Evolutionary conservation across 2,797 vertebrate species (phyloP), one percentile per base, ranked within the genome.

Genomic region (Anabas testudineus): DNA sequence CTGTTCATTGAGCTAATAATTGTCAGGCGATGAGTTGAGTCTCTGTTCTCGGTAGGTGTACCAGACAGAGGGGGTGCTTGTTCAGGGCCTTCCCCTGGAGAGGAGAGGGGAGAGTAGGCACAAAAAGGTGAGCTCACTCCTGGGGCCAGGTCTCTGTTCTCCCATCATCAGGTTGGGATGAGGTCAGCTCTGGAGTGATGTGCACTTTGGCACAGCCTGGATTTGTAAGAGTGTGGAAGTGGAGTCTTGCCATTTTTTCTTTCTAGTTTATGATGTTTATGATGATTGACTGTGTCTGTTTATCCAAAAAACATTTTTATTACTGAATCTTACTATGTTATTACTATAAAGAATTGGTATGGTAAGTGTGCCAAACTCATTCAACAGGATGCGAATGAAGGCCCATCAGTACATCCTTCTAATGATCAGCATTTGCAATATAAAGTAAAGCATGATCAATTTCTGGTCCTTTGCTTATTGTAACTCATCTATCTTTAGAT

Each of bases 31-130:
- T 78, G 81, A 82, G 78, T 81, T 28, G 66, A 32, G 45, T 37
- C 55, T 84, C 71, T 87, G 78, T 90, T 78, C 62, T 61, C 73
- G 47, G 76, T 55, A 67, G 69, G 42, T 70, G 56, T 73, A 82
- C 24, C 66, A 77, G 66, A 88, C 83, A 89, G 77, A 86, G 53
- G 19, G 64, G 16, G 57, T 64, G 32, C 84, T 87, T 89, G 87
- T 91, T 85, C 65, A 13, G 55, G 69, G 39, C 83, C 41, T 36
- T 26, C 26, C 64, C 78, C 58, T 47, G 58, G 74, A 74, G 76
- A 80, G 26, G 57, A 75, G 49, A 66, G 49, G 16, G 21, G 71
- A 48, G 69, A 42, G 59, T 3, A 52, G 66, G 53, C 65, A 71
- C 74, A 85, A 55, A 83, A 70, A 81, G 66, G 49, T 39, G 28